Base-by-base conservation (phyloP, 2,797 vertebrate genomes). In the Galagoides demidoff region DNA sequence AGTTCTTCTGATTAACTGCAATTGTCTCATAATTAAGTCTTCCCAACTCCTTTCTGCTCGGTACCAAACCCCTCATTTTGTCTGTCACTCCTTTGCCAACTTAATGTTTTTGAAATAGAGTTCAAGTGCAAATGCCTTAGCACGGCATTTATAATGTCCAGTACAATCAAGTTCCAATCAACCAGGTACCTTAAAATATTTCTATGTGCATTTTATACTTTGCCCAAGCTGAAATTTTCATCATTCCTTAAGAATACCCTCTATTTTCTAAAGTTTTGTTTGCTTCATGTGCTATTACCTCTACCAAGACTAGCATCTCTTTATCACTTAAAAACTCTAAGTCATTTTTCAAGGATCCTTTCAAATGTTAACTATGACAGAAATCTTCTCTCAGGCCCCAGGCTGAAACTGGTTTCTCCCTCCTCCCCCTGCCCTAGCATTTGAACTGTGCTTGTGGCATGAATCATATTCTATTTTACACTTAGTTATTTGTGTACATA, bases 71-170 rank as follows among this genome's bases (percentile, higher is more conserved):
- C n/a, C 45, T 79, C 25, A n/a, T 88, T 94, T 92, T 90, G 49
- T 77, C 89, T 93, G 39, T 91, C 70, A 90, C 39, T 74, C 77
- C 73, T 81, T 29, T 87, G 27, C 20, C 29, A 77, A 23, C 29
- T 85, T 89, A 87, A 92, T 68, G 45, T 49, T 90, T 95, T 59
- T 70, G 34, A 93, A 95, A 82, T 92, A 49, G 29, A 82, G 37
- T 85, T 95, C 57, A 82, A 89, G 29, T 39, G 34, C 29, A 95
- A 74, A 96, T 93, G 45, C 70, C 29, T 61, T 92, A 93, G 49
- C 22, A 31, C 79, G 68, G 29, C 82, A 95, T 82, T 95, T 92
- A 82, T n/a, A 88, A 88, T 85, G 43, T 22, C 73, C 37, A 57
- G 12, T 77, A 86, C 14, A 91, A 70, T 89, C 61, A 90, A 10